These are phyloP conservation scores for Dipodomys merriami DNA, from an alignment of 2,113 vertebrate genomes.

Conservation along the genomic window DNA sequence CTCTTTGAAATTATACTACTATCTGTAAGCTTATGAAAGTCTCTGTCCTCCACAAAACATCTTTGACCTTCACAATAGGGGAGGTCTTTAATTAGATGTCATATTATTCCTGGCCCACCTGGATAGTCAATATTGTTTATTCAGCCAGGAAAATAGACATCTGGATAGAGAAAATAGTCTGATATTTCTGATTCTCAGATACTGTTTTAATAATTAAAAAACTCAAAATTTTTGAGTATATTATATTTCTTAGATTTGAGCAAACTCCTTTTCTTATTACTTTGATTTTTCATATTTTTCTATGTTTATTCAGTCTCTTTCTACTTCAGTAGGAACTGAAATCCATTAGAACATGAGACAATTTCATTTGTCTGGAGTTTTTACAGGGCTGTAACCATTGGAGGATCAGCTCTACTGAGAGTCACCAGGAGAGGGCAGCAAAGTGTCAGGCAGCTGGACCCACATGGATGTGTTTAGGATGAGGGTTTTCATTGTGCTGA, in stretches of 20 bases:
- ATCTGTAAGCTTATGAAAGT: background rate
- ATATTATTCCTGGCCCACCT: background rate
- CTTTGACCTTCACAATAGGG: background rate
- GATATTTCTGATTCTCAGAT: background rate
- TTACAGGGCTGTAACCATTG: too few relatives aligned
- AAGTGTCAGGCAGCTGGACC: background rate
- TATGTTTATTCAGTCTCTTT: too few relatives aligned
- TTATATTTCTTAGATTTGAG: background rate
- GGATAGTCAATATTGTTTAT: background rate
- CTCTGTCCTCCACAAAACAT: background rate
- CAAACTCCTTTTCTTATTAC: too few relatives aligned
- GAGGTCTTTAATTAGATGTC: background rate
- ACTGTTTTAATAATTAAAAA: background rate
- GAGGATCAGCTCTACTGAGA: background rate
- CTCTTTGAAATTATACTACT: background rate
- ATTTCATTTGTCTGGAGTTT: background rate
- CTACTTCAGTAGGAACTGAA: too few relatives aligned
- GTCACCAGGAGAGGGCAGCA: slow-evolving; percentile 70
- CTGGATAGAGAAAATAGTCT: background rate
- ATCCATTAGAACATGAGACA: too few relatives aligned
- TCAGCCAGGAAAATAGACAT: background rate
- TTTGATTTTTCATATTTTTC: too few relatives aligned
- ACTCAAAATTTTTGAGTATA: background rate
- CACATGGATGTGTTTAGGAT: rapidly evolving
- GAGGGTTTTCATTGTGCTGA: background rate